Conservation (phyloP, 1,140 invertebrate species). For the Triops cancriformis region DNA sequence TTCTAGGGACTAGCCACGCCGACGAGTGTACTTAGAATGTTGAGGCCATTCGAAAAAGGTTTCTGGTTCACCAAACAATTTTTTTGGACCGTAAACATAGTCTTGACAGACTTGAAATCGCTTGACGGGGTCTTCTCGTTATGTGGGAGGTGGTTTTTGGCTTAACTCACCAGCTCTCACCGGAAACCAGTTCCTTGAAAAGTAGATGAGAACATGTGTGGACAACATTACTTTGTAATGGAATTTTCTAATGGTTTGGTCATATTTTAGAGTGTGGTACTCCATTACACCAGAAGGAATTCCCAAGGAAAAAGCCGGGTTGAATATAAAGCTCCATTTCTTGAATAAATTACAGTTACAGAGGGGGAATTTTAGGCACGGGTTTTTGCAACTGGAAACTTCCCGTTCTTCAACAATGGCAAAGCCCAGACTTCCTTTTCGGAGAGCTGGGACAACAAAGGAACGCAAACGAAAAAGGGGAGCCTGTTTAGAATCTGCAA, state of each 20-base stretch:
- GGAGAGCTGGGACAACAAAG: background rate
- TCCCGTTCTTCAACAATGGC: background rate
- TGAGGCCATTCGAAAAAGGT: background rate
- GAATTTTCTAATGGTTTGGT: too few relatives aligned
- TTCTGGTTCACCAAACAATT: background rate
- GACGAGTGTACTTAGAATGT: background rate
- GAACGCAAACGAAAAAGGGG: background rate
- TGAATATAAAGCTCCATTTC: too few relatives aligned
- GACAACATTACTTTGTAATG: background rate
- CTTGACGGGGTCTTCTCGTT: background rate
- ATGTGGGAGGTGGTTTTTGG: background rate
- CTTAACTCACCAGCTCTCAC: background rate
- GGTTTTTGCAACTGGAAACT: too few relatives aligned
- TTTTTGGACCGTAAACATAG: background rate
- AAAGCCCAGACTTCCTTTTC: background rate
- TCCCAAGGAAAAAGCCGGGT: too few relatives aligned
- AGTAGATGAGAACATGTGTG: background rate
- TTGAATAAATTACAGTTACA: too few relatives aligned
- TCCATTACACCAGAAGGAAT: too few relatives aligned
- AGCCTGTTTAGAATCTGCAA: background rate
- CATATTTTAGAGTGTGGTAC: too few relatives aligned
- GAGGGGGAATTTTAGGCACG: too few relatives aligned
- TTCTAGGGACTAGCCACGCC: background rate
- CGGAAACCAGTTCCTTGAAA: background rate
- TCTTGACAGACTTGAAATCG: background rate